A percentile compares a stretch with the other conserved stretches of the same genome.
These are phyloP conservation scores for Oryzias celebensis DNA, from an alignment of 2,113 vertebrate species.

Conservation along the genomic window DNA sequence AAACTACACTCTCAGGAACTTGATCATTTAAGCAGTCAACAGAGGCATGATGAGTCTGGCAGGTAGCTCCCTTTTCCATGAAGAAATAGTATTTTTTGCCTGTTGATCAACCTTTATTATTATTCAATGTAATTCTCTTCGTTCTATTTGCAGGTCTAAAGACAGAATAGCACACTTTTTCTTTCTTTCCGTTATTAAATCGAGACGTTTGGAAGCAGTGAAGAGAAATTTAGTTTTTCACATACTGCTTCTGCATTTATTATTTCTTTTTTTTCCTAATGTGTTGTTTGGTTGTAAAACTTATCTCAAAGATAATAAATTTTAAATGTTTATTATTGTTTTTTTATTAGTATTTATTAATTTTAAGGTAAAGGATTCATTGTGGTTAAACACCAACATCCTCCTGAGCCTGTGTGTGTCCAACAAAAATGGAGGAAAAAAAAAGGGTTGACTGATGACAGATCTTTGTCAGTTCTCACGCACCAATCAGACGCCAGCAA, in stretches of 20 bases:
- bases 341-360: neutral
- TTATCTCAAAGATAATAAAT: neutral
- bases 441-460: constrained; percentile 51
- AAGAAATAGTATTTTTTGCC: no score
- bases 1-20: no score
- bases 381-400: constrained; percentile 1
- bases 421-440: constrained; percentile 22
- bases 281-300: neutral
- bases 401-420: constrained; percentile 55
- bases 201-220: neutral
- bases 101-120: no score
- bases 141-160: no score
- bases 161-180: no score
- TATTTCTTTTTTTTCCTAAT: neutral
- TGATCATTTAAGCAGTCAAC: no score
- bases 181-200: no score
- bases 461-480: constrained; percentile 69
- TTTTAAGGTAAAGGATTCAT: neutral
- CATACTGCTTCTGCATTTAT: neutral
- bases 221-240: neutral
- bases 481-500: constrained; percentile 38
- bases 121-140: no score
- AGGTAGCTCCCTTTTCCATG: no score
- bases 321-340: neutral
- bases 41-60: no score